Base-by-base conservation (phyloP, 2,797 vertebrate genomes). In the Phrynocephalus guinanensis region DNA sequence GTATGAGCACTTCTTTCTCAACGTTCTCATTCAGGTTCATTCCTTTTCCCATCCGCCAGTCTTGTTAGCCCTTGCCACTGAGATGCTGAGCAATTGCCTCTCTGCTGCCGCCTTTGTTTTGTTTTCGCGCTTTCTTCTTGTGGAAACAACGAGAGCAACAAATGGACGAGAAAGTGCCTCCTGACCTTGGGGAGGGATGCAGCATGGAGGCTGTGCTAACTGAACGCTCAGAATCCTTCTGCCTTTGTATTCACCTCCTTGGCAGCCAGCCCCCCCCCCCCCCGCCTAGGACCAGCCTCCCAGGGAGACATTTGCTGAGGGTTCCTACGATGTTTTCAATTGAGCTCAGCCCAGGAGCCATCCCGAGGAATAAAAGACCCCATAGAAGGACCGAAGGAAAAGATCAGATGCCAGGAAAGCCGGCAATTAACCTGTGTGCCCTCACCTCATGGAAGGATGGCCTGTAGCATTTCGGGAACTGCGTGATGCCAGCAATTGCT, bases 261-360 rank as follows among this genome's bases (percentile, higher is more conserved):
- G 92, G 81, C 89, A 52, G 92, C 91, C n/a, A n/a, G n/a, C 81
- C 33, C 2, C 33, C 33, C 33, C 33, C 33, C 33, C 33, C 33
- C 33, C 91, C 93, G 83, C 56, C 92, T 89, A 92, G 92, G 87
- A 38, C 3, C 87, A 79, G 85, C 86, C 82, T 88, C 84, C 92
- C 80, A 91, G 88, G 66, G 83, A 89, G 89, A 91, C 91, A 1
- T 94, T 90, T 44, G 87, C 87, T 93, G 90, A 93, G 84, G 91
- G 88, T 83, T 83, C 89, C 94, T 89, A 93, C 90, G 95, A 94
- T 92, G 93, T 87, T 93, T 92, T 91, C 90, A 85, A 80, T 95
- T 92, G 93, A 91, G 88, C 86, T 92, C 92, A 86, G 33, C 91
- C 94, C 84, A 70, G 81, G 83, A 89, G 28, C 84, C 84, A 96